Conservation (phyloP, 2,888 invertebrate species). For the Trissolcus brochymenae region DNA sequence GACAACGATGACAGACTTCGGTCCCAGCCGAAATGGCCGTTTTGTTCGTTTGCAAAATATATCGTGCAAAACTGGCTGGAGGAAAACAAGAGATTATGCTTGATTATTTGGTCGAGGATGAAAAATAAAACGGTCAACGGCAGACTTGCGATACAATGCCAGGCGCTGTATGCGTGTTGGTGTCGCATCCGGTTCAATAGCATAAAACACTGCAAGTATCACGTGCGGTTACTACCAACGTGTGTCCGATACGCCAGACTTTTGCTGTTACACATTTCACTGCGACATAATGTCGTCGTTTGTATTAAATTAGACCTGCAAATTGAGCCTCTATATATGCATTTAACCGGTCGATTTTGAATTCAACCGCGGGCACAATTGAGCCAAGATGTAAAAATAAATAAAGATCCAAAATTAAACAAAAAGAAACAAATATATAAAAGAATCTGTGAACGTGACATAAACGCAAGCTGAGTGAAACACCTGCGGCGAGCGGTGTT, state of each 20-base stretch:
- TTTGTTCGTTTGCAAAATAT: too few species aligned
- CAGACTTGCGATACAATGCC: slow-evolving; percentile 47
- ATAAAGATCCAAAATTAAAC: slow-evolving; percentile 2
- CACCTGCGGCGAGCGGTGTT: slow-evolving; percentile 30
- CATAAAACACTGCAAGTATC: slow-evolving; percentile 49
- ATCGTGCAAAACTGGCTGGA: too few species aligned
- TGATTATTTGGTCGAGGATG: slow-evolving; percentile 45
- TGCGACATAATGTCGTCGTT: too few species aligned
- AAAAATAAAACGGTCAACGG: slow-evolving; percentile 48
- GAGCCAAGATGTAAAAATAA: background rate
- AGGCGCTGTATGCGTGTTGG: slow-evolving; percentile 43
- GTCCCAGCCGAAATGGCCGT: slow-evolving; percentile 1
- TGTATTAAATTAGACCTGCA: too few species aligned
- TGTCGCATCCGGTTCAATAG: slow-evolving; percentile 56
- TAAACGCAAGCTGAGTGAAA: slow-evolving; percentile 12
- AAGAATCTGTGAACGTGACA: slow-evolving; percentile 13
- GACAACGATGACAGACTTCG: slow-evolving; percentile 50
- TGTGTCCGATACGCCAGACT: slow-evolving; percentile 10
- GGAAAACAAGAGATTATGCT: slow-evolving; percentile 48
- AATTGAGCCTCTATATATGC: background rate
- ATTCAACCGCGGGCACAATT: too few species aligned
- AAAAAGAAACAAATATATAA: background rate
- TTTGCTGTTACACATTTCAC: slow-evolving; percentile 3
- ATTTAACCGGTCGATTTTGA: background rate
- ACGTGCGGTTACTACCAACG: slow-evolving; percentile 29